phyloP scores from a whole-genome alignment of 2,113 vertebrate species.

The Oreochromis niloticus region DNA sequence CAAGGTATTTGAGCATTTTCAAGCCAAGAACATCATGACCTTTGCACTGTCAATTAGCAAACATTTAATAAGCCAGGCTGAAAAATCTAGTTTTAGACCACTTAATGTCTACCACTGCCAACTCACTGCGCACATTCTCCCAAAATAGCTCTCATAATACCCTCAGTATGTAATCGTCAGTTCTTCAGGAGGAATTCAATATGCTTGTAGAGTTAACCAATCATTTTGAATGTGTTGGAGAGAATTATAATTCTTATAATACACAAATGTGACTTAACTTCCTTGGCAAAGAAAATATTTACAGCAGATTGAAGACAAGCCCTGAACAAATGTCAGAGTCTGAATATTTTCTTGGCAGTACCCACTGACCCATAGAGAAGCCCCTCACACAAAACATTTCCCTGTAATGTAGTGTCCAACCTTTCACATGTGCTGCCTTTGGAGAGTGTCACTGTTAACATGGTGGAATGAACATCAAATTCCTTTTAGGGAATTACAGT shows the following conservation, averaged over 20 bases:
- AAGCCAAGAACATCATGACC: conserved; percentile 14
- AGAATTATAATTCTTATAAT: not conserved
- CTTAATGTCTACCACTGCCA: not conserved
- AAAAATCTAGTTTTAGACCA: conserved; percentile 22
- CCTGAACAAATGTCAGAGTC: conserved; percentile 33
- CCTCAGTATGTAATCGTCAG: not conserved
- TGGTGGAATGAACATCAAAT: conserved; percentile 56
- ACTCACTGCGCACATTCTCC: not conserved
- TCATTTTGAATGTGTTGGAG: not conserved
- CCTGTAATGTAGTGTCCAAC: conserved; percentile 27
- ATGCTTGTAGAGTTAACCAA: not conserved
- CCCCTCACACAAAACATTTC: conserved; percentile 33
- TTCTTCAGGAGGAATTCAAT: not conserved
- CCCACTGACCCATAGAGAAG: conserved; percentile 48
- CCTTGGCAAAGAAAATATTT: not conserved
- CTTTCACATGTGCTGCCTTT: conserved; percentile 24
- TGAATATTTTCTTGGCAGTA: conserved; percentile 28
- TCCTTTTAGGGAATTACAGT: conserved; percentile 51
- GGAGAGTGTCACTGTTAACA: conserved; percentile 30
- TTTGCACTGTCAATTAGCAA: conserved; percentile 49
- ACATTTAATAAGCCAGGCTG: conserved; percentile 25
- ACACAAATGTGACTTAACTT: not conserved
- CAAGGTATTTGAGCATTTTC: not conserved
- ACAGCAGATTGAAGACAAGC: conserved; percentile 1
- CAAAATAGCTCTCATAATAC: not conserved